Evolutionary conservation across 1,140 invertebrate genomes (phyloP).

Genomic region (Sitobion miscanthi): DNA sequence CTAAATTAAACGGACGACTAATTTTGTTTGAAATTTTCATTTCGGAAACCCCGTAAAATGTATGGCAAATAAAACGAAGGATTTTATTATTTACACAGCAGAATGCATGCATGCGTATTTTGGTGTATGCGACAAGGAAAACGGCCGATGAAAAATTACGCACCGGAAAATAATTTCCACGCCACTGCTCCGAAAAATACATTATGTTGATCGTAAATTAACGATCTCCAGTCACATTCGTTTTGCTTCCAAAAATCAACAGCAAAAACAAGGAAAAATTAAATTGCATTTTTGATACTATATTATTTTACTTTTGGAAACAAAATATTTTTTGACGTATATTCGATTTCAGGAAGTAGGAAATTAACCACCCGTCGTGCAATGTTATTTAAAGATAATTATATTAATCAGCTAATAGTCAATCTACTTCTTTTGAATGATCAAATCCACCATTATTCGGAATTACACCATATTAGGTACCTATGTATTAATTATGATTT

Average conservation of each 20-base stretch:
- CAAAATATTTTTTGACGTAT: background rate
- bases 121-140: background rate
- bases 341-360: background rate
- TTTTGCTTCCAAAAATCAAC: background rate
- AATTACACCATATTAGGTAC: background rate
- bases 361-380: background rate
- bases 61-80: background rate
- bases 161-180: conserved; percentile 24
- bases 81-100: conserved; percentile 29
- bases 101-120: background rate
- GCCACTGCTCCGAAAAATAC: background rate
- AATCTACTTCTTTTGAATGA: background rate
- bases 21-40: background rate
- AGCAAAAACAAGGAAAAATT: background rate
- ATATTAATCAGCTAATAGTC: background rate
- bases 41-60: conserved; percentile 26
- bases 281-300: background rate
- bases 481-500: background rate
- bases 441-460: background rate
- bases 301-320: background rate
- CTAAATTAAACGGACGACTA: conserved; percentile 16
- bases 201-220: conserved; percentile 1
- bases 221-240: background rate
- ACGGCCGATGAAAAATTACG: conserved; percentile 22
- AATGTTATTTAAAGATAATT: background rate